Conservation (phyloP, 2,113 vertebrate species). For the Octodon degus region DNA sequence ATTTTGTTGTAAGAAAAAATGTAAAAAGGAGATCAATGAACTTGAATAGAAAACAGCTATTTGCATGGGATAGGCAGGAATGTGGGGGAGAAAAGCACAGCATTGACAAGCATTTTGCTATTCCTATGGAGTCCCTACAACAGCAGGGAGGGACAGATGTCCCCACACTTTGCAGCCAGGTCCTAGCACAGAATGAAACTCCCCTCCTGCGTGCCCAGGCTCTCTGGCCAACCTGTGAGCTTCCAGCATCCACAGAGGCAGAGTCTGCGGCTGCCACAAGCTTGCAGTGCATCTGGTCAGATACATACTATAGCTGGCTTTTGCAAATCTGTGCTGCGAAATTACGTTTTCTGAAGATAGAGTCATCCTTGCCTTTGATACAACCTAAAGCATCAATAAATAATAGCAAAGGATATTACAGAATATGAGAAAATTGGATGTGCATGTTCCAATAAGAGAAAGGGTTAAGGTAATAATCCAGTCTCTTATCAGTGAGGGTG, state of each 20-base stretch:
- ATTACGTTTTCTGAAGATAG: slow-evolving; percentile 31
- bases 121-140: not conserved
- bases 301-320: not conserved
- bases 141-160: not conserved
- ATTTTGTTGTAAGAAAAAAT: slow-evolving; percentile 47
- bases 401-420: not conserved
- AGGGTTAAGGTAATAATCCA: not conserved
- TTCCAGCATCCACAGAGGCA: not conserved
- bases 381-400: slow-evolving; percentile 35
- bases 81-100: not conserved
- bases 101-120: not conserved
- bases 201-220: not conserved
- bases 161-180: fast-evolving
- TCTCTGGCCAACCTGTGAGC: not conserved
- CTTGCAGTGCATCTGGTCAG: not conserved
- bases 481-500: not conserved
- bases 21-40: not conserved
- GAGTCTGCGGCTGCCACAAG: not conserved
- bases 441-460: slow-evolving; percentile 18
- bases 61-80: not conserved
- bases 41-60: not conserved
- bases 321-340: not conserved
- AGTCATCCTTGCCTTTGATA: slow-evolving; percentile 41
- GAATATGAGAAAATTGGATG: not conserved
- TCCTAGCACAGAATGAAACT: slow-evolving; percentile 14